Base-by-base conservation (phyloP, 2,888 invertebrate genomes). In the Meganola albula region DNA sequence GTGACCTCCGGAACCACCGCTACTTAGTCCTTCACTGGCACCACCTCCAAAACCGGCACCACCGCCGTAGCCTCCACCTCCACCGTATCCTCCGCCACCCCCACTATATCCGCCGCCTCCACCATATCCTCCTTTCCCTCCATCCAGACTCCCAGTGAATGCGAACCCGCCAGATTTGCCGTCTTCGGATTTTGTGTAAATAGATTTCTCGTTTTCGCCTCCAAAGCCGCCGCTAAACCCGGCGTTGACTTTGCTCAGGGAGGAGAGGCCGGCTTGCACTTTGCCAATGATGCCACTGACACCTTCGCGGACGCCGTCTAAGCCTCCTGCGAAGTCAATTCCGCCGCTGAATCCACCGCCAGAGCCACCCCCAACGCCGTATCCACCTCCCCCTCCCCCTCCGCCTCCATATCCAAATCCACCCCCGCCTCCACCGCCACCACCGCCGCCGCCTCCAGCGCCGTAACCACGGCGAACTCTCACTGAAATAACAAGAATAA, bases 101-200 rank as follows among this genome's bases (percentile, higher is more conserved):
- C 58, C 58, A 31, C 71, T 68, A 24, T 63, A 61, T 6, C 74
- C 74, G 1, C 78, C 79, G 3, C 79, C 78, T 6, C 79, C 77
- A 9, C 88, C 88, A 23, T 72, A 72, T 18, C 76, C 77, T 9
- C 82, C 77, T 40, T 75, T 74, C 1, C 71, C 73, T 12, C 68
- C 68, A 4, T 55, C 63, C n/a, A 75, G 44, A 1, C 61, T 60
- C 10, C 84, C 84, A 12, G 82, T 80, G 36, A 74, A 83, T 2
- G 79, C 82, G 35, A 75, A 82, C 1, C 82, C 84, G 33, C 80
- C 80, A 31, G 84, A 84, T 41, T 76, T 83, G 34, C 80, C 82
- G 34, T 83, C 82, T 13, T 75, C 70, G 10, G 80, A 77, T 42
- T 76, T 71, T 0, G 76, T 72, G 38, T 69, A 74, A 12, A 83